A percentile compares a stretch with the other conserved stretches of the same genome.
These are phyloP conservation scores for Pyrgus malvae DNA, from an alignment of 2,888 invertebrate genomes.

Conservation along the genomic window DNA sequence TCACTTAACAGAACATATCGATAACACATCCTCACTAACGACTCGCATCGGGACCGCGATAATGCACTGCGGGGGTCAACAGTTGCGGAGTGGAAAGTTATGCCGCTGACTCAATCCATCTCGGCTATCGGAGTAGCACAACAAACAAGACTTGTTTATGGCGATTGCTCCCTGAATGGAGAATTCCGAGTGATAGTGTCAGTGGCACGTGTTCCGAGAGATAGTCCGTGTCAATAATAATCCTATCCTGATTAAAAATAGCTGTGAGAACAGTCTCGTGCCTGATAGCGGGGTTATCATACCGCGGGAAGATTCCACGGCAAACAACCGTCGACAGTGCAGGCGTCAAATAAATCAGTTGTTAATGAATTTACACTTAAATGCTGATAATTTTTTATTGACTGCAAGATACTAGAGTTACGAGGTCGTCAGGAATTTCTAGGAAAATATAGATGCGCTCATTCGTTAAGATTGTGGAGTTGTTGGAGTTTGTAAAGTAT, in stretches of 20 bases:
- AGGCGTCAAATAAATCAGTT: conserved; percentile 11
- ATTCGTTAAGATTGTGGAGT: too few relatives aligned
- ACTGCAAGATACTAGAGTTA: too few relatives aligned
- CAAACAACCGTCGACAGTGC: conserved; percentile 57
- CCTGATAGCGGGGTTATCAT: conserved; percentile 68
- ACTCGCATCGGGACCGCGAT: too few relatives aligned
- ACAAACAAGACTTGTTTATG: conserved; percentile 22
- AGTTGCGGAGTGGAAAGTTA: conserved; percentile 14
- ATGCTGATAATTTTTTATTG: too few relatives aligned
- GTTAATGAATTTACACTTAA: conserved; percentile 10
- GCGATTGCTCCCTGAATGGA: conserved; percentile 34
- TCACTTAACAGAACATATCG: too few relatives aligned
- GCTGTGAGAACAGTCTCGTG: conserved; percentile 59
- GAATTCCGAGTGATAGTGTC: conserved; percentile 43
- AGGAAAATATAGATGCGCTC: too few relatives aligned
- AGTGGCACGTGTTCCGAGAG: conserved; percentile 43
- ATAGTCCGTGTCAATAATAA: conserved; percentile 40
- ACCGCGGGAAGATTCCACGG: conserved; percentile 75
- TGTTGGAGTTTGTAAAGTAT: too few relatives aligned
- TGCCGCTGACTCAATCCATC: conserved; percentile 12
- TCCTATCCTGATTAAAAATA: conserved; percentile 42
- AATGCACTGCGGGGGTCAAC: too few relatives aligned
- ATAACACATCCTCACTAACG: too few relatives aligned
- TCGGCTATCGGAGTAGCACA: conserved; percentile 7
- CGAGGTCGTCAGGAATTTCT: too few relatives aligned